Conservation (phyloP, 2,113 vertebrate genomes). For the Scatophagus argus region DNA sequence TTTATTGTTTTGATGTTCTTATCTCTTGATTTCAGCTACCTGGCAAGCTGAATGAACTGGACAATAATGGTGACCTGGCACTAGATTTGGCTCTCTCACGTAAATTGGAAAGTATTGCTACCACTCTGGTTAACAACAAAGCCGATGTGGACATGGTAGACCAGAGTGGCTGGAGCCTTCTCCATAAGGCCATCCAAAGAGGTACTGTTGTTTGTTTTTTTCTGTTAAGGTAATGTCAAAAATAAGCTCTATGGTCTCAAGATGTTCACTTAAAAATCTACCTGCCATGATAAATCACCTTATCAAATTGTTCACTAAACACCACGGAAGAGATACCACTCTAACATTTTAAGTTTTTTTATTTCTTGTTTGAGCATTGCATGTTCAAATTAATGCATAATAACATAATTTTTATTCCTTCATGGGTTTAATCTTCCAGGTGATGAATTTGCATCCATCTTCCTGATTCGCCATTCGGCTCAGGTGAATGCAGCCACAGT, state of each 20-base stretch:
- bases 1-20: not conserved
- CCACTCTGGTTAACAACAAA: conserved; percentile 93
- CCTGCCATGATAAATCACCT: not conserved
- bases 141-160: conserved; percentile 97
- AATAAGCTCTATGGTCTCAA: not conserved
- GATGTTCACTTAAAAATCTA: not conserved
- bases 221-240: not conserved
- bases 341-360: not conserved
- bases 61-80: conserved; percentile 95
- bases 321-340: not conserved
- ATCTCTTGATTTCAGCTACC: conserved; percentile 83
- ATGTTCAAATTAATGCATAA: not conserved
- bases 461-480: conserved; percentile 95
- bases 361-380: not conserved
- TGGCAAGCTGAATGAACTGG: conserved; percentile 94
- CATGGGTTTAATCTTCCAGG: conserved; percentile 77
- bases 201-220: conserved; percentile 76
- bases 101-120: conserved; percentile 94
- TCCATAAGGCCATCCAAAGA: conserved; percentile 98
- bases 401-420: not conserved
- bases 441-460: conserved; percentile 95
- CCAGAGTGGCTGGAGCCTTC: conserved; percentile 94
- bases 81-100: conserved; percentile 93
- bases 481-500: conserved; percentile 94
- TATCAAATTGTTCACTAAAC: not conserved